These are phyloP conservation scores for Carapus acus DNA, from an alignment of 2,797 vertebrate species.

Conservation along the genomic window DNA sequence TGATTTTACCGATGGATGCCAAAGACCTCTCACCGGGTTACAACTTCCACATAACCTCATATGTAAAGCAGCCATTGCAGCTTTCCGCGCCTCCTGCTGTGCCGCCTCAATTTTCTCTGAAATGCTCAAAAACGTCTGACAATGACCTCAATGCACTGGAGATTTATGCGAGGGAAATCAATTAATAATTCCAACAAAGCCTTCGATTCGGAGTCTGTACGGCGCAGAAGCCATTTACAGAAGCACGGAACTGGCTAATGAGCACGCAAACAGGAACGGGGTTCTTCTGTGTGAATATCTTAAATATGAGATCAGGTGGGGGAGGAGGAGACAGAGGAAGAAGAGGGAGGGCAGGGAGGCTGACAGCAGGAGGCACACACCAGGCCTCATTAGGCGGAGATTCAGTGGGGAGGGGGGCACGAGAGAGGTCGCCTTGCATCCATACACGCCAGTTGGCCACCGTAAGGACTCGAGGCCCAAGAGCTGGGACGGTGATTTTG, in stretches of 20 bases:
- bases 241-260: neutral
- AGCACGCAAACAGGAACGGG: neutral
- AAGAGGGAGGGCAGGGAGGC: constrained; percentile 21
- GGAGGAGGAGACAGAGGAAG: constrained; percentile 21
- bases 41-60: constrained; percentile 9
- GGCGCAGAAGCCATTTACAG: too few relatives aligned
- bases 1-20: constrained; percentile 27
- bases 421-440: constrained; percentile 38
- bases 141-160: constrained; percentile 1
- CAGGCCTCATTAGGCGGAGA: constrained; percentile 59
- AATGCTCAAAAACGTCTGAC: constrained; percentile 13
- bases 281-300: neutral
- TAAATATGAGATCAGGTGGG: neutral
- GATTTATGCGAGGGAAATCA: neutral
- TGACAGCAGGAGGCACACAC: constrained; percentile 56
- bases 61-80: constrained; percentile 20
- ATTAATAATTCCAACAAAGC: constrained; percentile 13
- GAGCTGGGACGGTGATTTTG: constrained; percentile 41
- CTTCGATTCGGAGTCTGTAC: too few relatives aligned
- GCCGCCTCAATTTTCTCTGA: neutral
- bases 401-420: constrained; percentile 28
- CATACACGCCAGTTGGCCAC: constrained; percentile 47
- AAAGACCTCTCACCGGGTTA: constrained; percentile 12
- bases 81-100: constrained; percentile 13
- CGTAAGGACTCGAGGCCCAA: constrained; percentile 19